Evolutionary conservation across 1,140 invertebrate species (phyloP), one percentile per base, ranked within the genome.

Genomic region (Coelopa frigida): DNA sequence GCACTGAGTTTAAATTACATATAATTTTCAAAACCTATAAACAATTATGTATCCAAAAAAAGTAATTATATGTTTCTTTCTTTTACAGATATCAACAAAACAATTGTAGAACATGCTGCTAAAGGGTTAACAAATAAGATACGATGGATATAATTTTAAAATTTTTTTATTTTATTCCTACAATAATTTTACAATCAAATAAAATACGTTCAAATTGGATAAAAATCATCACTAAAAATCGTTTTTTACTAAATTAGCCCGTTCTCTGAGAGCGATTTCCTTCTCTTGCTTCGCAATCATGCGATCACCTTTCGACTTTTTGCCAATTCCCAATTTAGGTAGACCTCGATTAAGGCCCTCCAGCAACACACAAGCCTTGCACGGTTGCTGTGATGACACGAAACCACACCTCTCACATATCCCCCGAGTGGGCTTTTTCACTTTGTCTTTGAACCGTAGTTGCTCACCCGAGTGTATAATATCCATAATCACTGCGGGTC

Each of bases 381-480:
- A 99, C 10, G 98, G 78, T 56, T 83, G 78, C 71, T 98, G 93
- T 58, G 94, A 97, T 3, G 94, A 98, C 4, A 98, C 88, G 73
- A 94, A 98, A 24, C 89, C 86, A 74, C 96, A 99, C 44, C 85
- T 76, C 14, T 72, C 73, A 73, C 96, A 99, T 45, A 75, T 78
- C 58, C 85, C 81, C 63, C 88, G 80, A 22, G 78, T 76, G 1
- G 93, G 93, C 58, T 94, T 76, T 63, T 85, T 86, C 0, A 90
- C 78, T 39, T 77, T 80, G 57, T 87, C 84, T 64, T 89, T 89
- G 5, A 96, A 77, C 46, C 79, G 76, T 53, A 98, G 68, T 55
- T 81, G 82, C 77, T 98, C 94, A 44, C 94, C 88, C 56, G 94
- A 98, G 73, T 95, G 88, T 56, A 99, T 94, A 36, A 99, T 94